Evolutionary conservation across 2,888 invertebrate genomes (phyloP).

Genomic region (Gryllus longicercus): DNA sequence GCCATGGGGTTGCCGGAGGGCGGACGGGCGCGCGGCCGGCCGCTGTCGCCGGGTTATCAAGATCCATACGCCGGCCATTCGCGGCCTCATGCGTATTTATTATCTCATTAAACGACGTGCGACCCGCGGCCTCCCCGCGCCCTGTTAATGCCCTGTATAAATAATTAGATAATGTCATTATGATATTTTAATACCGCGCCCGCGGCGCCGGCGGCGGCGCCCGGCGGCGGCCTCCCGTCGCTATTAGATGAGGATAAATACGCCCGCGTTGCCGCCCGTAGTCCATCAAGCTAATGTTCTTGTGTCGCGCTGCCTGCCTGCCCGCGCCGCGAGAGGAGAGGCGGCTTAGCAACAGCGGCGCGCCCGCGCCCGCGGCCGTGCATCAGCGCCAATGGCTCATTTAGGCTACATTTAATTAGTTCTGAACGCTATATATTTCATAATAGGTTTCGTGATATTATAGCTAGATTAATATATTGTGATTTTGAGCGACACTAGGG

Average conservation of each 20-base stretch:
- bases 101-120: not conserved
- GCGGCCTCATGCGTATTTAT: slow-evolving; percentile 1
- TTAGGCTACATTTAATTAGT: no score
- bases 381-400: no score
- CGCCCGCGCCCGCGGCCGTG: no score
- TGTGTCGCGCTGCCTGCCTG: not conserved
- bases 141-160: slow-evolving; percentile 5
- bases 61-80: slow-evolving; percentile 10
- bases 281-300: slow-evolving; percentile 7
- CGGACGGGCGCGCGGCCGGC: not conserved
- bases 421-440: no score
- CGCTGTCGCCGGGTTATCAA: slow-evolving; percentile 9
- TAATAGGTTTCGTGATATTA: no score
- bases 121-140: not conserved
- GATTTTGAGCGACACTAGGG: no score
- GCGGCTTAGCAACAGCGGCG: not conserved
- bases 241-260: slow-evolving; percentile 17
- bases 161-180: slow-evolving; percentile 17
- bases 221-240: not conserved
- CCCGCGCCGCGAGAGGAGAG: not conserved
- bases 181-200: slow-evolving; percentile 17
- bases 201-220: not conserved
- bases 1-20: not conserved
- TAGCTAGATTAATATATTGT: no score
- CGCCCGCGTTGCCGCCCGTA: not conserved